A percentile compares a stretch with the other conserved stretches of the same genome.
Conservation (phyloP, 2,113 vertebrate genomes). For the Phoxinus phoxinus region DNA sequence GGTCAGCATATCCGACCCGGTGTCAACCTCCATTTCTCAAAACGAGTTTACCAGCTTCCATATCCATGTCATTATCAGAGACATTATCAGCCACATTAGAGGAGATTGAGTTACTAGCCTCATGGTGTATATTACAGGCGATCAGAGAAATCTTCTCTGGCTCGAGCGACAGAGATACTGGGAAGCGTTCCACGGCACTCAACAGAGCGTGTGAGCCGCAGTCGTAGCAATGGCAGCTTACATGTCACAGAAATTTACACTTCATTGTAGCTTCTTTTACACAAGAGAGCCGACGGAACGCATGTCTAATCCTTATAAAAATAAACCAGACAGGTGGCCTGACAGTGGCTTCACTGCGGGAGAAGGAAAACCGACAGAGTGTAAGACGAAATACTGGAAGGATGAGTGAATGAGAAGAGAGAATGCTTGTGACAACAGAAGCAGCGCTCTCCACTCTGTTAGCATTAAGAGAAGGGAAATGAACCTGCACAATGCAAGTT, state of each 20-base stretch:
- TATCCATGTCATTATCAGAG: conserved; percentile 34
- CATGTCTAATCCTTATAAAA: conserved; percentile 49
- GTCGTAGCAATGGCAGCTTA: conserved; percentile 34
- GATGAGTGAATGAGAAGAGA: conserved; percentile 8
- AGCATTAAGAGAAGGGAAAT: not conserved
- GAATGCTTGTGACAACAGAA: not conserved
- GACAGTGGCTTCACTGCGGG: conserved; percentile 30
- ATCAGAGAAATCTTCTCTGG: not conserved
- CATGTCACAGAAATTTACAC: conserved; percentile 52
- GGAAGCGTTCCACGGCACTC: conserved; percentile 24
- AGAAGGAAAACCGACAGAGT: not conserved
- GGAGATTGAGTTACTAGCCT: conserved; percentile 9
- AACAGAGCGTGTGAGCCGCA: not conserved
- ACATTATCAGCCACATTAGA: conserved; percentile 10
- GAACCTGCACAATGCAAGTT: conserved; percentile 10
- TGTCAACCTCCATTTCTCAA: conserved; percentile 34
- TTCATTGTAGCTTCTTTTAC: conserved; percentile 35
- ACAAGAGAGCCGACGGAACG: conserved; percentile 34
- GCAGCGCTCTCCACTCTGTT: not conserved
- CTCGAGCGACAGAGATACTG: not conserved
- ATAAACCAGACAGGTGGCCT: conserved; percentile 59
- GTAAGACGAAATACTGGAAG: conserved; percentile 43
- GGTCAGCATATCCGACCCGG: conserved; percentile 54
- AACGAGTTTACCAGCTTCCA: conserved; percentile 50
- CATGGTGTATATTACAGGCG: not conserved